Percentiles rank a stretch among this genome's conserved stretches.
Conservation (phyloP, 2,888 invertebrate species). For the Hetaerina titia region DNA sequence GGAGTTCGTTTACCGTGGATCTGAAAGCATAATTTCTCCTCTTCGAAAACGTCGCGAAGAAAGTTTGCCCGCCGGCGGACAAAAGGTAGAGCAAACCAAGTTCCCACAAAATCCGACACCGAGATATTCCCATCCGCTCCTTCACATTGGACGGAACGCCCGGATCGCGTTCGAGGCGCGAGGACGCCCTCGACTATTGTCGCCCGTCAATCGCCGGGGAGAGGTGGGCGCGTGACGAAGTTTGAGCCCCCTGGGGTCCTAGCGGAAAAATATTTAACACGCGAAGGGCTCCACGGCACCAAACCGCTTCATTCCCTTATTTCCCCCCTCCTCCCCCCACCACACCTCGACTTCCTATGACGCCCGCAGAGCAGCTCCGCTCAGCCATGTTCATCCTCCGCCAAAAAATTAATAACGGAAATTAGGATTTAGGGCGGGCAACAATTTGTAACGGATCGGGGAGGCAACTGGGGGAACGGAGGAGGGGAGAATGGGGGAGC, state of each 20-base stretch:
- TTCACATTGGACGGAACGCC: neutral
- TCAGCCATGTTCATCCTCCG: constrained; percentile 14
- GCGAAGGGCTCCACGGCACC: neutral
- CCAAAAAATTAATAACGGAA: constrained; percentile 35
- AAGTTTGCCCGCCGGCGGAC: constrained; percentile 1
- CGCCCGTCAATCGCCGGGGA: neutral
- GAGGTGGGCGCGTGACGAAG: too few relatives aligned
- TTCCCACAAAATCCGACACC: neutral
- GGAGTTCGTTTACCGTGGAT: neutral
- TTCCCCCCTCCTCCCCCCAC: too few relatives aligned
- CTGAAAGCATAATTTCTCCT: constrained; percentile 19
- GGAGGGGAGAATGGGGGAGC: neutral
- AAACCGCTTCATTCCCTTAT: too few relatives aligned
- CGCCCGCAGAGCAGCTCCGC: neutral
- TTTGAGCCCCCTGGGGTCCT: neutral
- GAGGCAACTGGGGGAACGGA: neutral
- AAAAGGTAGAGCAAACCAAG: neutral
- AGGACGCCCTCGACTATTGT: neutral
- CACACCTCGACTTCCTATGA: neutral
- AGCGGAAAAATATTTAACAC: neutral
- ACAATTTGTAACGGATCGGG: neutral
- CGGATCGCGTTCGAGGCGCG: neutral
- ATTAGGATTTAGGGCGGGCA: constrained; percentile 35
- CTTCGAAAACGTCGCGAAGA: neutral
- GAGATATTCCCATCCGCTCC: neutral